Evolutionary conservation across 2,797 vertebrate species (phyloP).

Genomic region (Premnoplex brunnescens): DNA sequence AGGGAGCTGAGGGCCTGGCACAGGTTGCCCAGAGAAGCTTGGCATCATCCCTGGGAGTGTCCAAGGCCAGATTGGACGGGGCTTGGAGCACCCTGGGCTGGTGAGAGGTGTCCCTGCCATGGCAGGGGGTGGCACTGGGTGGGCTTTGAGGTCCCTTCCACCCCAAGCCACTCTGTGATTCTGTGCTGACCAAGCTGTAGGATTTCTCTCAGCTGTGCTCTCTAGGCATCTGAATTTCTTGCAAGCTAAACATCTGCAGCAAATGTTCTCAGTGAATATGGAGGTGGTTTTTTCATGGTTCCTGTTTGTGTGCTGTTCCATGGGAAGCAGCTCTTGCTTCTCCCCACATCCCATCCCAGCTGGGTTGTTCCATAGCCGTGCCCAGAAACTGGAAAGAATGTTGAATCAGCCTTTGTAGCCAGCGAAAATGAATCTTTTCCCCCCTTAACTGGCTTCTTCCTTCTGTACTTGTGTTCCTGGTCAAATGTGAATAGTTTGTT

Average conservation of each 20-base stretch:
- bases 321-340: not conserved
- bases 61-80: not conserved
- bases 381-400: not conserved
- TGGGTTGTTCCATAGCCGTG: accelerated
- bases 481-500: not conserved
- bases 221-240: not conserved
- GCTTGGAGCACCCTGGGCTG: not conserved
- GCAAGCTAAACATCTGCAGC: not conserved
- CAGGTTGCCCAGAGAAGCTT: not conserved
- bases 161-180: not conserved
- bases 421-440: not conserved
- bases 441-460: not conserved
- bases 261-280: accelerated
- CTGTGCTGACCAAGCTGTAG: not conserved
- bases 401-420: not conserved
- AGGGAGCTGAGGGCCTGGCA: not conserved
- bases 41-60: not conserved
- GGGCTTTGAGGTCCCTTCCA: accelerated
- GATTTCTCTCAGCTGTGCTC: not conserved
- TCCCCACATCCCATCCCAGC: not conserved
- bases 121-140: not conserved
- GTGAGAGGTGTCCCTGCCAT: not conserved
- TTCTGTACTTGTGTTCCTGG: not conserved
- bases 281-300: not conserved
- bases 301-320: not conserved